phyloP scores from a whole-genome alignment of 2,797 vertebrate genomes.

The Darevskia nairensis region DNA sequence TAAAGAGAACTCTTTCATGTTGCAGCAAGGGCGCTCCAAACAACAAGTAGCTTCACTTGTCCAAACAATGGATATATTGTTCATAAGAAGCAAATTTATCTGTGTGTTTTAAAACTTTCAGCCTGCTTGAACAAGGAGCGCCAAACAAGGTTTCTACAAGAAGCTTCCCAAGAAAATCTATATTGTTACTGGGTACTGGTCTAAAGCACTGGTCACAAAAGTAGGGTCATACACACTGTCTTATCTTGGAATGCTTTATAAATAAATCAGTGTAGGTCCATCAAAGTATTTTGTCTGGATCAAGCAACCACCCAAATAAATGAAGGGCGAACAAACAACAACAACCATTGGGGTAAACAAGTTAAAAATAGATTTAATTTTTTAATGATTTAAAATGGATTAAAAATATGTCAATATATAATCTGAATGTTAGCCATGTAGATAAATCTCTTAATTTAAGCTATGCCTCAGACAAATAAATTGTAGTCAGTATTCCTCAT shows the following conservation, averaged over 20 bases:
- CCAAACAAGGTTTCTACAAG: conserved; percentile 29
- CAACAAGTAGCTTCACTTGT: conserved; percentile 9
- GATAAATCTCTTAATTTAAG: too few species aligned
- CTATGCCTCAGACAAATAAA: too few species aligned
- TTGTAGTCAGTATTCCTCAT: too few species aligned
- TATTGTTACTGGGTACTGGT: conserved; percentile 50
- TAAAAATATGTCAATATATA: too few species aligned
- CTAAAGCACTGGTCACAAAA: neutral
- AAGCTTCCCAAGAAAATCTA: conserved; percentile 41
- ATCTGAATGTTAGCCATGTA: too few species aligned
- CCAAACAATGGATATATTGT: conserved; percentile 10
- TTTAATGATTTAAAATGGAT: too few species aligned
- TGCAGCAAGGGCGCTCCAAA: conserved; percentile 16
- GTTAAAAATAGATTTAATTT: too few species aligned
- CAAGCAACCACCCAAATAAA: neutral
- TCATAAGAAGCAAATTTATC: conserved; percentile 8
- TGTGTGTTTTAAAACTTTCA: conserved; percentile 4
- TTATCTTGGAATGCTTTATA: neutral
- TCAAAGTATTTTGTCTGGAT: neutral
- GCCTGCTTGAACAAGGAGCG: neutral
- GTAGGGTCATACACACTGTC: too few species aligned
- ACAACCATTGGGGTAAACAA: too few species aligned
- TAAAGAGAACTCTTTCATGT: conserved; percentile 21
- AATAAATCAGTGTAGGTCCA: neutral
- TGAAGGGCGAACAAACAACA: neutral